Percentiles rank a stretch among this genome's conserved stretches.
phyloP scores from a whole-genome alignment of 2,113 vertebrate species.

The Mastomys natalensis region DNA sequence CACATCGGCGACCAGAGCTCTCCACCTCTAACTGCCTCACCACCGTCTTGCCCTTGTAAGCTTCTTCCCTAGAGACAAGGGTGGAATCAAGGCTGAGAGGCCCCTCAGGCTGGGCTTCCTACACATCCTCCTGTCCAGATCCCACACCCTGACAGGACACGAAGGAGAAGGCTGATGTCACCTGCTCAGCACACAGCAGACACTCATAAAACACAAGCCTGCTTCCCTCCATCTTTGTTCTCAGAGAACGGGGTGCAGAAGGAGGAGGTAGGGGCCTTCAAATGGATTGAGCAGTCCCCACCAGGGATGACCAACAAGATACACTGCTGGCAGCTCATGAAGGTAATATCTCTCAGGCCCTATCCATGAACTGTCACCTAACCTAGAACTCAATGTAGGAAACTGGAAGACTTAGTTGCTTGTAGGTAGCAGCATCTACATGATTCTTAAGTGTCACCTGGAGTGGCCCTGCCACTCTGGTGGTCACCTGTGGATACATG shows the following conservation, averaged over 20 bases:
- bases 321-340: neutral
- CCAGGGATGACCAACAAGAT: neutral
- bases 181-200: no score
- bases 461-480: neutral
- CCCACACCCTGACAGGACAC: neutral
- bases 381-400: neutral
- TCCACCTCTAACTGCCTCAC: neutral
- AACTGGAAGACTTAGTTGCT: neutral
- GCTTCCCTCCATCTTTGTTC: neutral
- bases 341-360: neutral
- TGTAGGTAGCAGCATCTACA: neutral
- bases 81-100: neutral
- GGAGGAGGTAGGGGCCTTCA: neutral
- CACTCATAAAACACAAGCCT: neutral
- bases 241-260: neutral
- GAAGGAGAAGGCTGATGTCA: accelerated
- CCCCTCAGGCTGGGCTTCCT: neutral
- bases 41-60: neutral
- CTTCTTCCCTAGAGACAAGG: neutral
- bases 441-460: neutral
- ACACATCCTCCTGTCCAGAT: neutral
- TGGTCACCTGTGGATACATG: neutral
- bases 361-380: neutral
- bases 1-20: neutral
- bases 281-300: neutral